Percentiles rank a stretch among this genome's conserved stretches.
phyloP scores from a whole-genome alignment of 2,113 vertebrate species.

The Nansenia antarctica region DNA sequence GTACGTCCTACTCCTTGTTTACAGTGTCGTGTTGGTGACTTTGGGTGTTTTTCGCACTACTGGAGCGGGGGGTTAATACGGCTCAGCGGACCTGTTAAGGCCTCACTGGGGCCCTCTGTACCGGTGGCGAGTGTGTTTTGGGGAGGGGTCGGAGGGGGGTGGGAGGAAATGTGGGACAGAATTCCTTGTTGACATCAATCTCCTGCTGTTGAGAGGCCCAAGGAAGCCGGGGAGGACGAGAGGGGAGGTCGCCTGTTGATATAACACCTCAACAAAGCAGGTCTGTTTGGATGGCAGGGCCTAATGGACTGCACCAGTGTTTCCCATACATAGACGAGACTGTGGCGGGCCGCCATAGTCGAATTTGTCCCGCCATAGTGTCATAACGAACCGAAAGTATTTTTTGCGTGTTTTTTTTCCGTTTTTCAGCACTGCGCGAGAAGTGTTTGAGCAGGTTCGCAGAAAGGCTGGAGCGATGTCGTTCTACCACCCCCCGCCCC shows the following conservation, averaged over 20 bases:
- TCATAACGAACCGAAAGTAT: no score
- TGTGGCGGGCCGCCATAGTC: no score
- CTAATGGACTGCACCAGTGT: slow-evolving; percentile 53
- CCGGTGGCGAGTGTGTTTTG: slow-evolving; percentile 70
- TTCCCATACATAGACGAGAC: no score
- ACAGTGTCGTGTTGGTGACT: slow-evolving; percentile 58
- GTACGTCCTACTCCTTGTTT: slow-evolving; percentile 69
- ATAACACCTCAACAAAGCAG: slow-evolving; percentile 80
- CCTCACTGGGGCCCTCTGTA: slow-evolving; percentile 69
- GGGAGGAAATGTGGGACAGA: slow-evolving; percentile 71
- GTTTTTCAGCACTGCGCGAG: no score
- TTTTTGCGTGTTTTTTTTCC: no score
- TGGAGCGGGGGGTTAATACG: slow-evolving; percentile 43
- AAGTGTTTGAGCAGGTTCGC: no score
- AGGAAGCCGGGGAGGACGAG: slow-evolving; percentile 64
- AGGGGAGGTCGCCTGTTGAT: slow-evolving; percentile 70
- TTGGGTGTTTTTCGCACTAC: no score
- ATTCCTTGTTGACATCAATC: no score
- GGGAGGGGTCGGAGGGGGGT: slow-evolving; percentile 63
- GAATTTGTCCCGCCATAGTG: no score
- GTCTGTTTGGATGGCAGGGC: slow-evolving; percentile 71
- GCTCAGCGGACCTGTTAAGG: slow-evolving; percentile 57
- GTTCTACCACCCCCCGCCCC: no score
- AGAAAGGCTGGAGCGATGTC: no score
- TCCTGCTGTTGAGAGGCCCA: slow-evolving; percentile 76